A percentile compares a stretch with the other conserved stretches of the same genome.
phyloP scores from a whole-genome alignment of 2,113 vertebrate genomes.

The Triplophysa rosa region DNA sequence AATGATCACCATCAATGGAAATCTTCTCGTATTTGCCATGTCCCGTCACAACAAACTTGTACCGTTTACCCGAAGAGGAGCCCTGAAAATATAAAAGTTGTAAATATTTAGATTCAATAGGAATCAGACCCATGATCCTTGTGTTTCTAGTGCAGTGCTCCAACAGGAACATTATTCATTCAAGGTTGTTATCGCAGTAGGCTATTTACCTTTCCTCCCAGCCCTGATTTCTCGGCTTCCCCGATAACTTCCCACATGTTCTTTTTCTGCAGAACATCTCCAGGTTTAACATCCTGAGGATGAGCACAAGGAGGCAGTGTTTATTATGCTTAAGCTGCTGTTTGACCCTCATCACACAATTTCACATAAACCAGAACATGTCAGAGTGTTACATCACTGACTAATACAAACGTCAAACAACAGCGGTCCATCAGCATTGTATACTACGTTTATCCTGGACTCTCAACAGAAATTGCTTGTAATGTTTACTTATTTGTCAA shows the following conservation, averaged over 20 bases:
- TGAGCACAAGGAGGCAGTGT: background rate
- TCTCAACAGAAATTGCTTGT: too few species aligned
- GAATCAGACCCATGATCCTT: background rate
- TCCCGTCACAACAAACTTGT: conserved; percentile 88
- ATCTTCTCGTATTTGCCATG: conserved; percentile 96
- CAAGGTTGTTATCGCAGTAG: background rate
- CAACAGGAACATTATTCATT: background rate
- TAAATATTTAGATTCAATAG: background rate
- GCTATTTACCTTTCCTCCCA: conserved; percentile 59
- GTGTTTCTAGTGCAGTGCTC: too few species aligned
- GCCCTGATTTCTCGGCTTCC: conserved; percentile 49
- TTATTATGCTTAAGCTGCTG: background rate
- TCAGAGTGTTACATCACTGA: background rate
- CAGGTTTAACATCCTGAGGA: conserved; percentile 84
- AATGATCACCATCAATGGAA: conserved; percentile 67
- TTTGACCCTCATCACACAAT: background rate
- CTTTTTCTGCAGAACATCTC: conserved; percentile 88
- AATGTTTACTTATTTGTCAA: too few species aligned
- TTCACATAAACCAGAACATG: background rate
- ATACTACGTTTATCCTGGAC: too few species aligned
- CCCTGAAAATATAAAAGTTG: conserved; percentile 64
- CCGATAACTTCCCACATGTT: conserved; percentile 90
- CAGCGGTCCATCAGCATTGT: background rate
- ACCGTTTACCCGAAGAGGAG: conserved; percentile 78
- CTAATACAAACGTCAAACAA: background rate